Evolutionary conservation across 2,888 invertebrate genomes (phyloP).

Genomic region (Scrobipalpa atriplicella): DNA sequence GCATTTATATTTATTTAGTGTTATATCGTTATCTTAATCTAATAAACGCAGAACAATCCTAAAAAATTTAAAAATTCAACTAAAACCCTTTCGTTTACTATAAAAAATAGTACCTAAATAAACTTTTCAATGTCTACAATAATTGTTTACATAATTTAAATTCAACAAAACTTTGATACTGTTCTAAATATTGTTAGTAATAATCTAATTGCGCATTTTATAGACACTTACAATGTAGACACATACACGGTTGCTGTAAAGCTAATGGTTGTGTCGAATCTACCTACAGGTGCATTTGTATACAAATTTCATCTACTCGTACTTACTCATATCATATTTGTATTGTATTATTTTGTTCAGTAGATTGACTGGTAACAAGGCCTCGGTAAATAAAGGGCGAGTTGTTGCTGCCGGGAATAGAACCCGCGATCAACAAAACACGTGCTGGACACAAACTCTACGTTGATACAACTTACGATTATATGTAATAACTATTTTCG

Average conservation of each 20-base stretch:
- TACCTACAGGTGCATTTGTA: conserved; percentile 63
- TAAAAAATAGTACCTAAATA: conserved; percentile 35
- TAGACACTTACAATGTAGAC: conserved; percentile 53
- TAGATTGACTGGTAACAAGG: conserved; percentile 41
- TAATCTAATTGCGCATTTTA: conserved; percentile 62
- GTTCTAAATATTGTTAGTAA: conserved; percentile 36
- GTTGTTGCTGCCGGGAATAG: not conserved
- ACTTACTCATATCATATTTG: conserved; percentile 30
- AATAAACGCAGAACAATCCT: conserved; percentile 58
- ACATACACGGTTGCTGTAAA: conserved; percentile 49
- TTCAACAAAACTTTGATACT: conserved; percentile 28
- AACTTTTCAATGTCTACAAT: conserved; percentile 32
- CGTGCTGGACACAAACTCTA: conserved; percentile 39
- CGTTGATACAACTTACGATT: conserved; percentile 53
- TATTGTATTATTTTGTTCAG: conserved; percentile 35
- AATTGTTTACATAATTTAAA: conserved; percentile 38
- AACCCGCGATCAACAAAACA: conserved; percentile 6
- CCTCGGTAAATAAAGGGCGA: conserved; percentile 44
- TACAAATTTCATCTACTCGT: conserved; percentile 37
- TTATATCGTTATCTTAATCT: conserved; percentile 64
- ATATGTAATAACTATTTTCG: conserved; percentile 65
- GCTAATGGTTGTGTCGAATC: conserved; percentile 63
- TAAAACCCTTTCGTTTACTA: conserved; percentile 31
- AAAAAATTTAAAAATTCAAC: conserved; percentile 42
- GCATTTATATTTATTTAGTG: conserved; percentile 74